Percentiles rank a stretch among this genome's conserved stretches.
These are phyloP conservation scores for Borostomias antarcticus DNA, from an alignment of 2,797 vertebrate genomes.

Conservation along the genomic window DNA sequence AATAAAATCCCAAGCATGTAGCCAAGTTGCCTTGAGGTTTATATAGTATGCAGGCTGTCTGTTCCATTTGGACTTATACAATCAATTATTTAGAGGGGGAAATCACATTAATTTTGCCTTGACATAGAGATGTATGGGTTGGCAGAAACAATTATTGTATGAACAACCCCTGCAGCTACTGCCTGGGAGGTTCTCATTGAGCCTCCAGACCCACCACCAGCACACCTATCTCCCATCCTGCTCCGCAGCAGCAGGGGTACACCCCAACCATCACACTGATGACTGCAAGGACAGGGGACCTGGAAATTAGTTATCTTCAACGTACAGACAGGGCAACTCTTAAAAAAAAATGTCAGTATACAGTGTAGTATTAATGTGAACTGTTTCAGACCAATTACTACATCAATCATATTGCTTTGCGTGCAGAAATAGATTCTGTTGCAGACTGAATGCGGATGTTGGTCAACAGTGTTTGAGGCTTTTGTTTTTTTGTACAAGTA, in stretches of 20 bases:
- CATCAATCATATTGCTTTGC: slow-evolving; percentile 44
- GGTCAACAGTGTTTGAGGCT: slow-evolving; percentile 7
- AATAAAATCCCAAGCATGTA: slow-evolving; percentile 24
- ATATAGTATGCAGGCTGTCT: slow-evolving; percentile 48
- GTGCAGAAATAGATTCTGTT: slow-evolving; percentile 13
- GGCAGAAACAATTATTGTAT: slow-evolving; percentile 91
- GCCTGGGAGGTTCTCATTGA: slow-evolving; percentile 71
- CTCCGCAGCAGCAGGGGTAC: slow-evolving; percentile 68
- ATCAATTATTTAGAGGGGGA: slow-evolving; percentile 91
- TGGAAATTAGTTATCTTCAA: slow-evolving; percentile 53
- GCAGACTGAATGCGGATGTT: slow-evolving; percentile 15
- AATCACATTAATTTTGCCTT: slow-evolving; percentile 86
- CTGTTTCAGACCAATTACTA: slow-evolving; percentile 42
- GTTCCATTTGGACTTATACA: slow-evolving; percentile 62
- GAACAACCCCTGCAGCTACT: slow-evolving; percentile 74
- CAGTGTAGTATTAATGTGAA: slow-evolving; percentile 36
- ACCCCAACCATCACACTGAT: slow-evolving; percentile 64
- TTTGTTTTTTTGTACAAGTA: slow-evolving; percentile 3
- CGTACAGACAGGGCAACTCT: slow-evolving; percentile 38
- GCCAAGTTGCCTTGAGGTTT: slow-evolving; percentile 72
- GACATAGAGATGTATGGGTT: slow-evolving; percentile 90
- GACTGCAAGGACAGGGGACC: slow-evolving; percentile 51
- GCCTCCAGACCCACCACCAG: slow-evolving; percentile 67
- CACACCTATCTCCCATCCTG: slow-evolving; percentile 45
- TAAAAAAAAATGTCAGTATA: slow-evolving; percentile 29